Base-by-base conservation (phyloP, 1,140 invertebrate species). In the Triops longicaudatus region DNA sequence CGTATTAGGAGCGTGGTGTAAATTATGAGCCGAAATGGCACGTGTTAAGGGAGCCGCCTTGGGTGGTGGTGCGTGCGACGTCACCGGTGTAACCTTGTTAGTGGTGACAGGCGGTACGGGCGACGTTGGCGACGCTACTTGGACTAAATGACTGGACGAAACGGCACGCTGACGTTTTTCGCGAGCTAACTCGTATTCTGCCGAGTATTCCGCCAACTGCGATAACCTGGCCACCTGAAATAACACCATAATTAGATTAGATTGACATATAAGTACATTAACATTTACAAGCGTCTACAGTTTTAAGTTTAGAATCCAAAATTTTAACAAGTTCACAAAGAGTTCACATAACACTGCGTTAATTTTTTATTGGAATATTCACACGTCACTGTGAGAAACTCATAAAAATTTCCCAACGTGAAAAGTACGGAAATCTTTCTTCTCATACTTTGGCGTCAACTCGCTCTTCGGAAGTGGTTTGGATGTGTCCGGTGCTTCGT, bases 41-140 rank as follows among this genome's bases (percentile, higher is more conserved):
- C 77, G 87, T 76, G 85, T 86, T 0, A 87, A 87, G 0, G 88
- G 86, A 76, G 89, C 44, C 76, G 72, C 41, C 37, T 74, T 77
- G n/a, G 27, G 22, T 12, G 43, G 71, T 37, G 72, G 72, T 27
- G 17, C 43, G 27, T 73, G 28, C 17, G 73, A 27, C 14, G 26
- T 42, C 42, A 41, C 72, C 41, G 31, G 28, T 26, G 78, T 26
- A 43, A 31, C 50, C 26, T 50, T 43, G 26, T 50, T 73, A 74
- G 28, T 37, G 77, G 72, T n/a, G 10, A 75, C 26, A 27, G 27
- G 73, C 27, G 44, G 72, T 31, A n/a, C 41, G 74, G 50, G 71
- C 3, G 74, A 26, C 26, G 31, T n/a, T 7, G 42, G 27, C 73
- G 37, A 37, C 14, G 7, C 37, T 12, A 78, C 73, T 37, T 78